phyloP scores from a whole-genome alignment of 2,797 vertebrate species.

The Hypotaenidia philippensis region DNA sequence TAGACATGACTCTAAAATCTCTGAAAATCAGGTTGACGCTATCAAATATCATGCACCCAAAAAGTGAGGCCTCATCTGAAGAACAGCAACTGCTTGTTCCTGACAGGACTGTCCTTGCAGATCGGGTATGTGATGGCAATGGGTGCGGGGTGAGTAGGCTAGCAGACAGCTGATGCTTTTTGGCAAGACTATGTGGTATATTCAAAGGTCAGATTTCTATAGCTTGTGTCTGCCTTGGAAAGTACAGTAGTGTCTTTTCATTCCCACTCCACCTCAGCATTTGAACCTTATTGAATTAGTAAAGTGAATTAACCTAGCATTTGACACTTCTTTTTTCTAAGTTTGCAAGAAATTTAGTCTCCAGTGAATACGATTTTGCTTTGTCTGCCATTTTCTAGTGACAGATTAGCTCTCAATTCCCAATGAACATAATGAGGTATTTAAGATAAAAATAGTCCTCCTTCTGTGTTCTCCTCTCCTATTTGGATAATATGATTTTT shows the following conservation, averaged over 20 bases:
- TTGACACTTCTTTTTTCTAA: not conserved
- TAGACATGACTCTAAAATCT: not conserved
- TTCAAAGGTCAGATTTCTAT: not conserved
- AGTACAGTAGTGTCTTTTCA: not conserved
- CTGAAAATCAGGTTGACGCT: not conserved
- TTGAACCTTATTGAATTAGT: not conserved
- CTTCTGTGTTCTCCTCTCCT: not conserved
- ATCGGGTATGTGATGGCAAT: rapidly evolving
- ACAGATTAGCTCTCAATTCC: not conserved
- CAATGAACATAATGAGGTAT: not conserved
- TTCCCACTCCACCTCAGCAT: not conserved
- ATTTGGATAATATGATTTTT: not conserved
- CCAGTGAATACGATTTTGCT: not conserved
- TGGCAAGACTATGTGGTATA: not conserved
- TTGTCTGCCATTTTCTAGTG: slow-evolving; percentile 26
- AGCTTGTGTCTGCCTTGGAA: not conserved
- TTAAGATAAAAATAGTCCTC: not conserved
- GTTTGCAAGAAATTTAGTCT: not conserved
- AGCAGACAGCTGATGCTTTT: not conserved
- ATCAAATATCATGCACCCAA: not conserved
- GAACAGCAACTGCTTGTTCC: not conserved
- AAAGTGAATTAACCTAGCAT: not conserved
- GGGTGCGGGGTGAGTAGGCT: not conserved
- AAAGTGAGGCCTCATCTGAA: not conserved
- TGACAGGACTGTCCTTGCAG: not conserved